A percentile compares a stretch with the other conserved stretches of the same genome.
Evolutionary conservation across 1,140 invertebrate species (phyloP).

Genomic region (Wasmannia auropunctata): DNA sequence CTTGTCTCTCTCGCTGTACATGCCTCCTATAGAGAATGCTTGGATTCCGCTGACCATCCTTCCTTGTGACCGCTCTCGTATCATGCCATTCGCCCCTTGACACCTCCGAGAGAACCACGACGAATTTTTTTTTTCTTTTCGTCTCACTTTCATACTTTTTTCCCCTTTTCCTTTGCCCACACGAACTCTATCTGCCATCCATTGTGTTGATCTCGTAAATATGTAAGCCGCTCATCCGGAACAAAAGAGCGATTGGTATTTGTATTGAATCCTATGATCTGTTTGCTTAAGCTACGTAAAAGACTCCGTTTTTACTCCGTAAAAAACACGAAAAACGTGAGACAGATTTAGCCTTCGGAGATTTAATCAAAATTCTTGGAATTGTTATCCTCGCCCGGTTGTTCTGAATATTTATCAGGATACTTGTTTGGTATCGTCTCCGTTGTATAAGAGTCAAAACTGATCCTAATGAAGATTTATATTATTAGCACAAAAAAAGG

Average conservation of each 20-base stretch:
- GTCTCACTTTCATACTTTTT: conserved; percentile 16
- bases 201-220: conserved; percentile 17
- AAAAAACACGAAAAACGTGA: neutral
- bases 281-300: neutral
- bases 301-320: too few species aligned
- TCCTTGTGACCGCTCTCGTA: conserved; percentile 8
- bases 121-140: conserved; percentile 34
- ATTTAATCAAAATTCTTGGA: conserved; percentile 59
- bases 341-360: neutral
- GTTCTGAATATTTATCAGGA: conserved; percentile 65
- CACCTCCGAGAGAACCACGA: conserved; percentile 2
- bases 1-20: conserved; percentile 67
- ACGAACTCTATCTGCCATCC: neutral
- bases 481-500: neutral
- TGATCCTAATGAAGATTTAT: conserved; percentile 16
- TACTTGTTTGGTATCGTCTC: conserved; percentile 40
- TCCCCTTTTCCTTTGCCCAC: neutral
- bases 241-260: conserved; percentile 3
- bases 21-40: conserved; percentile 52
- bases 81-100: conserved; percentile 13
- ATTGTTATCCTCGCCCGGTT: conserved; percentile 39
- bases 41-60: conserved; percentile 41
- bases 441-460: neutral
- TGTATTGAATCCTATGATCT: neutral
- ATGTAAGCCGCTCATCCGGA: neutral